A percentile compares a stretch with the other conserved stretches of the same genome.
Evolutionary conservation across 2,888 invertebrate genomes (phyloP).

Genomic region (Microchrysa polita): DNA sequence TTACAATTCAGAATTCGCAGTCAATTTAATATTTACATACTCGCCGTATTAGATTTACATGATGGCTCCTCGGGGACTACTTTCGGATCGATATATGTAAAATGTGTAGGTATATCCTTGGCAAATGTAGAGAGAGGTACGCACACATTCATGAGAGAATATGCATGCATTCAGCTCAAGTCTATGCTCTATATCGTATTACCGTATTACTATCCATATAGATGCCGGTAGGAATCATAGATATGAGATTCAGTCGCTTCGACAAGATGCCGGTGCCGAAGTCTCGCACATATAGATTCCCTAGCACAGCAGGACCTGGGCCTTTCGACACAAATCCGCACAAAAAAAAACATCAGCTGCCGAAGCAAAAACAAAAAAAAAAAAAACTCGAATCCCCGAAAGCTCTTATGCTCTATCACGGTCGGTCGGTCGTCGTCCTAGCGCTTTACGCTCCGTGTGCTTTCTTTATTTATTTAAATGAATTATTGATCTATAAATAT

Average conservation of each 20-base stretch:
- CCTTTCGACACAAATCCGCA: background rate
- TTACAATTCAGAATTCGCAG: slow-evolving; percentile 52
- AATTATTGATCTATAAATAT: slow-evolving; percentile 47
- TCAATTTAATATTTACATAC: slow-evolving; percentile 55
- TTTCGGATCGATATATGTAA: slow-evolving; percentile 47
- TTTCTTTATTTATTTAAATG: slow-evolving; percentile 46
- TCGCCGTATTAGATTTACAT: slow-evolving; percentile 50
- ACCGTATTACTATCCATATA: slow-evolving; percentile 1
- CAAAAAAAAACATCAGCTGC: background rate
- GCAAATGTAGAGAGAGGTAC: too few relatives aligned
- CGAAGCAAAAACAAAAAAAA: slow-evolving; percentile 11
- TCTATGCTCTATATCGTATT: background rate
- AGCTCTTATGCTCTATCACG: background rate
- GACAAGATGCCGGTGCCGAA: background rate
- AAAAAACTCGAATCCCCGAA: background rate
- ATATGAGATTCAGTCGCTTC: background rate
- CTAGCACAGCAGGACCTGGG: background rate
- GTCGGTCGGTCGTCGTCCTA: slow-evolving; percentile 2
- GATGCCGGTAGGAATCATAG: background rate
- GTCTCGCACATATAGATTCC: background rate
- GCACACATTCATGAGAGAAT: background rate
- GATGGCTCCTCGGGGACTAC: slow-evolving; percentile 50
- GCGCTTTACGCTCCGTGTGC: too few relatives aligned
- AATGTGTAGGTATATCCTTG: background rate
- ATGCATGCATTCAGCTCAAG: background rate